Evolutionary conservation across 1,140 invertebrate species (phyloP), one percentile per base, ranked within the genome.

Genomic region (Cydia splendana): DNA sequence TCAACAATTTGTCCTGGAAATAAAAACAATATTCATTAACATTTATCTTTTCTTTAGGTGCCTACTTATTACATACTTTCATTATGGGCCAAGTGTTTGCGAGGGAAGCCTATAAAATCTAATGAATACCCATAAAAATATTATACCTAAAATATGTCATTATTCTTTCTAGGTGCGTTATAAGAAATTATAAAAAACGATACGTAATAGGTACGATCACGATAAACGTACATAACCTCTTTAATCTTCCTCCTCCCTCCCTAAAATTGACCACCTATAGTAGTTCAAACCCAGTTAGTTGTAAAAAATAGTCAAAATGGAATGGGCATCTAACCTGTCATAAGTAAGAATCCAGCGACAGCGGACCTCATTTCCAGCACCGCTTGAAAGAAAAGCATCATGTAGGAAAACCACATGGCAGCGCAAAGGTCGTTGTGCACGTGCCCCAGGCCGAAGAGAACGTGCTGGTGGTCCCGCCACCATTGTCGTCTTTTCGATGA

Each of bases 391-490:
- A 97, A 98, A 77, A 98, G 95, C 80, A 99, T 94, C 65, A 98
- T 95, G 89, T 98, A 99, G 0, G 97, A 97, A 91, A 99, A 99
- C 98, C 98, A 98, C 96, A 98, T 97, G 1, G 97, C 96, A 0
- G 97, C 97, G 84, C 97, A 97, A 1, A 99, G 94, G 91, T 99
- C 98, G 93, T 99, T 99, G 84, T 97, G 96, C 65, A 98, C 95
- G 89, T 99, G 98, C 0, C 98, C 98, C 65, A 98, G 90, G 30
- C 97, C 96, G 84, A 95, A 98, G 1, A 96, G 93, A 2, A 96
- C 76, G 84, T 95, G 95, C 75, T 95, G 95, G 45, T 88, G 91
- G 15, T 88, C 62, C 4, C 85, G 76, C 86, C 86, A 90, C 85
- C 87, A 90, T 84, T 83, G 76, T 79, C 85, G 78, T 20, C 82